phyloP scores from a whole-genome alignment of 2,888 invertebrate genomes.

The Campoplex nolae region DNA sequence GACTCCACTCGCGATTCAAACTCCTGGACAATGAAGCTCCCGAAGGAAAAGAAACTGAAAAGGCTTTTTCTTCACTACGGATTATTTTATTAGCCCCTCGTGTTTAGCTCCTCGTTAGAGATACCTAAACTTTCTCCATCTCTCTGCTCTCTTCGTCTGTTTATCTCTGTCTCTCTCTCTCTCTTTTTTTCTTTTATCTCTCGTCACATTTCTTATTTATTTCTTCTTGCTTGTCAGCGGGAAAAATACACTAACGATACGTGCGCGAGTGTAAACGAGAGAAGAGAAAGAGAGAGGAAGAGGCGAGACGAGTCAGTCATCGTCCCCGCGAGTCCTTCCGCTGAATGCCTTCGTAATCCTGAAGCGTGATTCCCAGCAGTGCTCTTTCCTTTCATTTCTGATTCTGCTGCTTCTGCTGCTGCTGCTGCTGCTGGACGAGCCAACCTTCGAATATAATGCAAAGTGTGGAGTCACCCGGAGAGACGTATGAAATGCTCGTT shows the following conservation, averaged over 20 bases:
- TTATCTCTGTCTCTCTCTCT: not conserved
- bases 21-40: constrained; percentile 8
- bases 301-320: constrained; percentile 41
- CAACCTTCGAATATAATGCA: constrained; percentile 78
- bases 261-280: constrained; percentile 46
- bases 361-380: constrained; percentile 61
- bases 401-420: constrained; percentile 28
- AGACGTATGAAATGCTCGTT: constrained; percentile 66
- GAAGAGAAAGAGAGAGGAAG: not conserved
- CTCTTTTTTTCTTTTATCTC: not conserved
- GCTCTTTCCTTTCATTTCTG: constrained; percentile 50
- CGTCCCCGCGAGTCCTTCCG: constrained; percentile 32
- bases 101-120: constrained; percentile 58
- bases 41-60: constrained; percentile 16
- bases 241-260: constrained; percentile 82
- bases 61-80: constrained; percentile 15
- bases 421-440: constrained; percentile 35
- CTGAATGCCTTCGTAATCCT: constrained; percentile 67
- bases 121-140: constrained; percentile 26
- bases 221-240: constrained; percentile 68
- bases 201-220: constrained; percentile 55
- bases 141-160: not conserved
- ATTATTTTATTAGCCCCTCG: constrained; percentile 63
- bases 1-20: constrained; percentile 49
- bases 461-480: constrained; percentile 81